Percentiles rank a stretch among this genome's conserved stretches.
These are phyloP conservation scores for Ceratosolen solmsi DNA, from an alignment of 1,140 invertebrate genomes.

Conservation along the genomic window DNA sequence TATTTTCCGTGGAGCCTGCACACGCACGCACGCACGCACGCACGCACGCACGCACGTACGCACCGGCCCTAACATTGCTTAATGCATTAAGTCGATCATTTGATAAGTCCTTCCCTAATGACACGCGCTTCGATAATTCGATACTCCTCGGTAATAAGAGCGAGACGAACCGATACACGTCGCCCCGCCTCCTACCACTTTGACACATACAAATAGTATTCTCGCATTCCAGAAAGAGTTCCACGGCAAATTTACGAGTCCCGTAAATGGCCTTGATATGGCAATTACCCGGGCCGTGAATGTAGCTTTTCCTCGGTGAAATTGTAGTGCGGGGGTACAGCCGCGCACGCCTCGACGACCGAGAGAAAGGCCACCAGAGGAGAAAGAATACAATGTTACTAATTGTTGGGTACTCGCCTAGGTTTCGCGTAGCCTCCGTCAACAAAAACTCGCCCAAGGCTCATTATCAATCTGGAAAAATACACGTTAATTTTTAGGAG, in stretches of 20 bases:
- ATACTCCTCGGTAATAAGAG: background rate
- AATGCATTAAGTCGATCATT: slow-evolving; percentile 36
- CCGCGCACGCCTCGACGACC: background rate
- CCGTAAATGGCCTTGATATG: background rate
- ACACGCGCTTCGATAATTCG: background rate
- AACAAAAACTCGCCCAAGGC: no score
- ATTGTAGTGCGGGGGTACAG: slow-evolving; percentile 1
- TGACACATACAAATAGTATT: slow-evolving; percentile 11
- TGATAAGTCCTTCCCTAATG: slow-evolving; percentile 15
- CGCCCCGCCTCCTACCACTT: background rate
- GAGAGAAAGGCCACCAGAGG: background rate
- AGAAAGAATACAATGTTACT: slow-evolving; percentile 5
- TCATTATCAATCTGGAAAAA: slow-evolving; percentile 10
- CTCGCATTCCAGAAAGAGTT: background rate
- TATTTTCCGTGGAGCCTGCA: background rate
- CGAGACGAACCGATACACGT: background rate
- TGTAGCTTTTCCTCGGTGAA: background rate
- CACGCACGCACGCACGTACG: no score
- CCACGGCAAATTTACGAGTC: background rate
- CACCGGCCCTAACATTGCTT: background rate
- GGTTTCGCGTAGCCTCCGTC: no score
- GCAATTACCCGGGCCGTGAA: background rate
- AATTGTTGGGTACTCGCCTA: slow-evolving; percentile 14
- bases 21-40: no score
- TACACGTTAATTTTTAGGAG: no score